Percentiles rank a stretch among this genome's conserved stretches.
Evolutionary conservation across 2,113 vertebrate genomes (phyloP).

Genomic region (Psophia crepitans): DNA sequence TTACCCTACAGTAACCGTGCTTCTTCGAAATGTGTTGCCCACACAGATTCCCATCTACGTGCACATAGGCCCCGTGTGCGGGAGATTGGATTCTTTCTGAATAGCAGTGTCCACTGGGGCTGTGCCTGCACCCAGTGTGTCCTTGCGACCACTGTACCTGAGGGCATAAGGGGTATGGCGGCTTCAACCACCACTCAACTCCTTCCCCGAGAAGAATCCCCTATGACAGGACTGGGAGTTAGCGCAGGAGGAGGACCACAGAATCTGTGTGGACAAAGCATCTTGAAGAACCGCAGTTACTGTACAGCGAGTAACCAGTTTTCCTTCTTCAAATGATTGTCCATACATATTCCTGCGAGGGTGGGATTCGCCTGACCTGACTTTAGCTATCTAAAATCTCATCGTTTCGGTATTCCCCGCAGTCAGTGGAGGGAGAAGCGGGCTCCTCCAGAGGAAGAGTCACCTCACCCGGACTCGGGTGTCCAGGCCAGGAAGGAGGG

Average conservation of each 20-base stretch:
- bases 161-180: constrained; percentile 71
- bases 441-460: not conserved
- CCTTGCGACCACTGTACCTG: constrained; percentile 72
- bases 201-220: constrained; percentile 58
- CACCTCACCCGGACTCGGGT: not conserved
- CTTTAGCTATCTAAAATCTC: constrained; percentile 45
- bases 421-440: not conserved
- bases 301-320: constrained; percentile 53
- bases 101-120: constrained; percentile 71
- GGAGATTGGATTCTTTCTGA: constrained; percentile 71
- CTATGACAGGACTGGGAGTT: constrained; percentile 42
- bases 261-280: constrained; percentile 71
- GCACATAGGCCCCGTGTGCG: constrained; percentile 68
- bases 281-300: constrained; percentile 67
- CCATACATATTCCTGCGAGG: constrained; percentile 60
- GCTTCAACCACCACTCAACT: constrained; percentile 68
- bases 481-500: not conserved
- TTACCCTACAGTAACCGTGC: constrained; percentile 72
- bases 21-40: constrained; percentile 72
- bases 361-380: constrained; percentile 61
- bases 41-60: constrained; percentile 72
- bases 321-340: constrained; percentile 66
- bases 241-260: constrained; percentile 43
- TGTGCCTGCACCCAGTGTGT: constrained; percentile 71
- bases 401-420: not conserved